These are phyloP conservation scores for Nycticryphes semicollaris DNA, from an alignment of 2,113 vertebrate species.

Conservation along the genomic window DNA sequence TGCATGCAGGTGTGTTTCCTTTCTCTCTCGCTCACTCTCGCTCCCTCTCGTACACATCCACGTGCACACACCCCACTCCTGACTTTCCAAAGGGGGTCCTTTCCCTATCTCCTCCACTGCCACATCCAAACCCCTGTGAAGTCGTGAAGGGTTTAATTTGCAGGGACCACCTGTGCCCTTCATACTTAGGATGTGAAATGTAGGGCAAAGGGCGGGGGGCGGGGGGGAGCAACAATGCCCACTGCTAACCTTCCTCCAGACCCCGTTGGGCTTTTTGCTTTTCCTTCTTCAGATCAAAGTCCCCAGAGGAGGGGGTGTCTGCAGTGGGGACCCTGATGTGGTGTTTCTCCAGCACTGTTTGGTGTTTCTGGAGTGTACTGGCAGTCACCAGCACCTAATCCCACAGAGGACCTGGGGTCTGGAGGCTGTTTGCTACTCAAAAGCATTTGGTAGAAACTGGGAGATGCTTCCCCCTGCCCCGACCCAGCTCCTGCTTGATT, in stretches of 20 bases:
- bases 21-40: neutral
- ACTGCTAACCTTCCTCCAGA: neutral
- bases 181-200: neutral
- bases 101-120: neutral
- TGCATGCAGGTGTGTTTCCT: neutral
- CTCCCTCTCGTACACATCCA: neutral
- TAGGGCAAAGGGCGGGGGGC: neutral
- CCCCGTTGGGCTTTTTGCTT: neutral
- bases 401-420: accelerated
- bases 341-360: neutral
- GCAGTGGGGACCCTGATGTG: neutral
- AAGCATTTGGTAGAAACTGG: neutral
- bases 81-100: neutral
- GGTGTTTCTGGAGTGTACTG: neutral
- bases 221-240: neutral
- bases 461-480: neutral
- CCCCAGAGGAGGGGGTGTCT: neutral
- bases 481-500: neutral
- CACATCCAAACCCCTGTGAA: neutral
- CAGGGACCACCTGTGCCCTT: neutral
- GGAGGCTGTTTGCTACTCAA: neutral
- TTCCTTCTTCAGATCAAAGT: neutral
- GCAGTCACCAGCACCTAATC: neutral
- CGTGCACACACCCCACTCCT: neutral
- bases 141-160: neutral